These are phyloP conservation scores for Pharmacophagus antenor DNA, from an alignment of 2,888 invertebrate species.

Conservation along the genomic window DNA sequence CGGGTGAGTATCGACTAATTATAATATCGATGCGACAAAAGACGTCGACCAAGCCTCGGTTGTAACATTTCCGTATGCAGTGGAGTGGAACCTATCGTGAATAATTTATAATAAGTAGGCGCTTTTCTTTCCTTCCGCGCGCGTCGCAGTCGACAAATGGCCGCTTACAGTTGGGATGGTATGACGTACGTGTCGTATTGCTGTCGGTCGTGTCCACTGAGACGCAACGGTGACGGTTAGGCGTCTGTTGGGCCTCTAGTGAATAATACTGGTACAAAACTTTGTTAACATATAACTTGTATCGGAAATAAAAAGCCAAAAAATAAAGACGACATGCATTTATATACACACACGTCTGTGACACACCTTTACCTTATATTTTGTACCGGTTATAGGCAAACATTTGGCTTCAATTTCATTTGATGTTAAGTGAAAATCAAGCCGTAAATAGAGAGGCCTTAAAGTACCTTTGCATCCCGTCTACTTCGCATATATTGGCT, in stretches of 20 bases:
- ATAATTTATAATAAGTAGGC: constrained; percentile 13
- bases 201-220: neutral
- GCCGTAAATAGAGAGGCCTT: too few relatives aligned
- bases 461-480: too few relatives aligned
- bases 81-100: constrained; percentile 4
- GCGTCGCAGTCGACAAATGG: constrained; percentile 15
- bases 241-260: neutral
- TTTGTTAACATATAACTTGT: neutral
- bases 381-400: too few relatives aligned
- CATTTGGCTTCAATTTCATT: too few relatives aligned
- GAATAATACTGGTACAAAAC: neutral
- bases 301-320: neutral
- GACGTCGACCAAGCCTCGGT: neutral
- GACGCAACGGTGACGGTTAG: neutral
- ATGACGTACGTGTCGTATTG: neutral
- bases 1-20: too few relatives aligned
- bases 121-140: constrained; percentile 2
- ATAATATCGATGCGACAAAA: neutral
- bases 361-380: too few relatives aligned
- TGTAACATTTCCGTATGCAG: constrained; percentile 10
- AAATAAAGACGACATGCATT: too few relatives aligned
- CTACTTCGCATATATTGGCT: too few relatives aligned
- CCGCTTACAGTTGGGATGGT: constrained; percentile 11
- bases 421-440: too few relatives aligned
- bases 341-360: too few relatives aligned